phyloP scores from a whole-genome alignment of 2,888 invertebrate genomes.

The Papilio protenor region DNA sequence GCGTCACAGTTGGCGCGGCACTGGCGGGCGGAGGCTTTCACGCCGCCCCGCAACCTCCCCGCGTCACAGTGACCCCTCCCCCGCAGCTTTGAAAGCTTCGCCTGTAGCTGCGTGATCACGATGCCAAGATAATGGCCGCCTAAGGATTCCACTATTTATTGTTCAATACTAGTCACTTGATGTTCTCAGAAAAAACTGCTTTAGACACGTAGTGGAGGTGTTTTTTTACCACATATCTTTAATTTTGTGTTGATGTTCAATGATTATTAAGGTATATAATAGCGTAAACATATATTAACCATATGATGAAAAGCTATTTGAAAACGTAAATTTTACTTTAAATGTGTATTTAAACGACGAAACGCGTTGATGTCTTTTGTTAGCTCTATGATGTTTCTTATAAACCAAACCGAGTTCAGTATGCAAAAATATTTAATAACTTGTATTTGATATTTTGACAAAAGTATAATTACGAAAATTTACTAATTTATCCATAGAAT shows the following conservation, averaged over 20 bases:
- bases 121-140: slow-evolving; percentile 80
- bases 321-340: neutral
- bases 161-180: slow-evolving; percentile 73
- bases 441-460: neutral
- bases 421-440: neutral
- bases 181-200: slow-evolving; percentile 61
- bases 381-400: neutral
- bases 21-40: slow-evolving; percentile 78
- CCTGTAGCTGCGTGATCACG: slow-evolving; percentile 78
- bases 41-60: slow-evolving; percentile 70
- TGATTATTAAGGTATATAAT: slow-evolving; percentile 8
- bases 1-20: slow-evolving; percentile 76
- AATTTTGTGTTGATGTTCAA: neutral
- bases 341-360: neutral
- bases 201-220: neutral
- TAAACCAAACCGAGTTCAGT: neutral
- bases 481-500: neutral
- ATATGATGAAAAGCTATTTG: neutral
- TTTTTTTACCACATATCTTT: neutral
- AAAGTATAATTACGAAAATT: neutral
- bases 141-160: slow-evolving; percentile 81
- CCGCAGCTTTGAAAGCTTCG: slow-evolving; percentile 79
- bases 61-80: slow-evolving; percentile 61
- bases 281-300: slow-evolving; percentile 24
- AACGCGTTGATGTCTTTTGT: slow-evolving; percentile 43